A percentile compares a stretch with the other conserved stretches of the same genome.
Evolutionary conservation across 2,113 vertebrate species (phyloP).

Genomic region (Aspiorhynchus laticeps): DNA sequence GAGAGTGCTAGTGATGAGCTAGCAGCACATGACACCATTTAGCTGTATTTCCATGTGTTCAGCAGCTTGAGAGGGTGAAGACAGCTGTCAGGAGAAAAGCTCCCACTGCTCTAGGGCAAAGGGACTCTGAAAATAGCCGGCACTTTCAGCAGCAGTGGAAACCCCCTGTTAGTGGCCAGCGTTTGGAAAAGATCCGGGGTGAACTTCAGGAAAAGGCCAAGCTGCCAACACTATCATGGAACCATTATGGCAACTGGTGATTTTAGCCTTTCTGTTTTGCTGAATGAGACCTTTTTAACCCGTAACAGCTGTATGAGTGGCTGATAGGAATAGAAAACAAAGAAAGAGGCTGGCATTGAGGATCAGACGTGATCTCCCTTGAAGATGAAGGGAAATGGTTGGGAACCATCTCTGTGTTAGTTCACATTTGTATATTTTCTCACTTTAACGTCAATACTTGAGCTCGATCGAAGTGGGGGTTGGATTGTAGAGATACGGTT

Average conservation of each 20-base stretch:
- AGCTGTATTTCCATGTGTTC: constrained; percentile 56
- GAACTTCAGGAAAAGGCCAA: constrained; percentile 44
- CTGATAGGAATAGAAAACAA: not conserved
- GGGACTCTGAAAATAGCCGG: constrained; percentile 52
- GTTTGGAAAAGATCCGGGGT: constrained; percentile 44
- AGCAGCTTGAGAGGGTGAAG: constrained; percentile 47
- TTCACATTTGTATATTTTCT: not conserved
- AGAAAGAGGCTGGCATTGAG: not conserved
- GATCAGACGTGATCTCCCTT: not conserved
- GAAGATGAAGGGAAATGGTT: not conserved
- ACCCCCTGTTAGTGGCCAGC: constrained; percentile 57
- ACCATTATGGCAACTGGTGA: not conserved
- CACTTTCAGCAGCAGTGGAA: constrained; percentile 51
- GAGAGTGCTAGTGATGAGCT: constrained; percentile 28
- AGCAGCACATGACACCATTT: constrained; percentile 59
- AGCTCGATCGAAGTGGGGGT: not conserved
- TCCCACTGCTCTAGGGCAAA: constrained; percentile 26
- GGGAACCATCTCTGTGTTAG: not conserved
- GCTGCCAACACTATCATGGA: constrained; percentile 1
- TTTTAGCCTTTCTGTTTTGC: not conserved
- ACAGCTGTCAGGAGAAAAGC: constrained; percentile 37
- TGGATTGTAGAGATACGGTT: not conserved
- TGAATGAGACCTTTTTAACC: not conserved
- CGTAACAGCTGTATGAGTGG: not conserved
- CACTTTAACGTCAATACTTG: not conserved